phyloP scores from a whole-genome alignment of 2,113 vertebrate species.

The Brachypteracias leptosomus region DNA sequence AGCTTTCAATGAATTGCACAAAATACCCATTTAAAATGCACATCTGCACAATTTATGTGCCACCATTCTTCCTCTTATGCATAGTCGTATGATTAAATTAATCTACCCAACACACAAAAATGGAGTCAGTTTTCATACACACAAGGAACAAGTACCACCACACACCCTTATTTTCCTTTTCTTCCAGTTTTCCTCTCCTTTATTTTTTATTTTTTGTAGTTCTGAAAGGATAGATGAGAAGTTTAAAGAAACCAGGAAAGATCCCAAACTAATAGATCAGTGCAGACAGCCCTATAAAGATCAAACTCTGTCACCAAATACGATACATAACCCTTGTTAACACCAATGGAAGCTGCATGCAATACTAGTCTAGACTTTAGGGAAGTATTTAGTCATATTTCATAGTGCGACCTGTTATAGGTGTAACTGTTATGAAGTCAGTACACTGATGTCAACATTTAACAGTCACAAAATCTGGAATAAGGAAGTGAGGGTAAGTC shows the following conservation, averaged over 20 bases:
- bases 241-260: constrained; percentile 53
- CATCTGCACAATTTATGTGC: constrained; percentile 61
- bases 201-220: constrained; percentile 53
- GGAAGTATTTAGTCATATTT: not conserved
- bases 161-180: not conserved
- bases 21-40: constrained; percentile 69
- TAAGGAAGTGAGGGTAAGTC: not conserved
- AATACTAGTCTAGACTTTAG: not conserved
- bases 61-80: constrained; percentile 72
- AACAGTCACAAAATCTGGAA: not conserved
- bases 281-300: constrained; percentile 24
- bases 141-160: constrained; percentile 51
- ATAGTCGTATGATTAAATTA: constrained; percentile 76
- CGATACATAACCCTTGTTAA: not conserved
- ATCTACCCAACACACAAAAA: constrained; percentile 61
- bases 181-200: constrained; percentile 58
- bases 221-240: constrained; percentile 45
- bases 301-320: constrained; percentile 1
- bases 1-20: constrained; percentile 72
- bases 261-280: constrained; percentile 60
- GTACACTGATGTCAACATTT: constrained; percentile 1
- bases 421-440: not conserved
- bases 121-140: constrained; percentile 64
- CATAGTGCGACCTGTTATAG: not conserved
- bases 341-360: constrained; percentile 2